Conservation (phyloP, 2,113 vertebrate genomes). For the Xenopus laevis region DNA sequence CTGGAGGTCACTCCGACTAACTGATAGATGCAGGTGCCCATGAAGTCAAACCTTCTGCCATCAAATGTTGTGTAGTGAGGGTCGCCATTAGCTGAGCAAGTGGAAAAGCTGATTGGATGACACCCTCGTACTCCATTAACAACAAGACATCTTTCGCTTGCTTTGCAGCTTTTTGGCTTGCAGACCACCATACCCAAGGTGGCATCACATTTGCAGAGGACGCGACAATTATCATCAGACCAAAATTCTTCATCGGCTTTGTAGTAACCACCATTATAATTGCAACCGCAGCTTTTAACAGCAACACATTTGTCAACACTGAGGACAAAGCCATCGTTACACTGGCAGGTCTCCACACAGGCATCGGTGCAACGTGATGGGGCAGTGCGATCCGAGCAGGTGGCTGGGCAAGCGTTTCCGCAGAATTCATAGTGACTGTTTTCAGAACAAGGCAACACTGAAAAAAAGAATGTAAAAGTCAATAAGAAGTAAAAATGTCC, state of each 20-base stretch:
- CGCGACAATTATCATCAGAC: constrained; percentile 48
- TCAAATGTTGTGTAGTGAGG: constrained; percentile 51
- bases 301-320: constrained; percentile 55
- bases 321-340: constrained; percentile 59
- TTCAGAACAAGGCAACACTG: constrained; percentile 52
- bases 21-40: constrained; percentile 49
- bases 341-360: constrained; percentile 63
- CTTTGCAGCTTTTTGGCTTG: constrained; percentile 17
- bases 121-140: constrained; percentile 26
- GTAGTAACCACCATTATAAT: constrained; percentile 53
- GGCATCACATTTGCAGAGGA: constrained; percentile 48
- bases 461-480: background rate
- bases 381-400: constrained; percentile 56
- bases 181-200: constrained; percentile 21
- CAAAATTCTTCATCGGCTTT: constrained; percentile 51
- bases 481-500: background rate
- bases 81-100: constrained; percentile 43
- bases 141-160: constrained; percentile 30
- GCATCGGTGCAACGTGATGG: constrained; percentile 54
- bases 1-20: constrained; percentile 48
- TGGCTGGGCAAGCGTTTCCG: constrained; percentile 65
- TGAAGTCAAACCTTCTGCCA: constrained; percentile 43
- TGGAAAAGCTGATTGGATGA: constrained; percentile 36
- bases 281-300: constrained; percentile 57
- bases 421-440: constrained; percentile 68